phyloP scores from a whole-genome alignment of 2,797 vertebrate genomes.

The Emydoidea blandingii region DNA sequence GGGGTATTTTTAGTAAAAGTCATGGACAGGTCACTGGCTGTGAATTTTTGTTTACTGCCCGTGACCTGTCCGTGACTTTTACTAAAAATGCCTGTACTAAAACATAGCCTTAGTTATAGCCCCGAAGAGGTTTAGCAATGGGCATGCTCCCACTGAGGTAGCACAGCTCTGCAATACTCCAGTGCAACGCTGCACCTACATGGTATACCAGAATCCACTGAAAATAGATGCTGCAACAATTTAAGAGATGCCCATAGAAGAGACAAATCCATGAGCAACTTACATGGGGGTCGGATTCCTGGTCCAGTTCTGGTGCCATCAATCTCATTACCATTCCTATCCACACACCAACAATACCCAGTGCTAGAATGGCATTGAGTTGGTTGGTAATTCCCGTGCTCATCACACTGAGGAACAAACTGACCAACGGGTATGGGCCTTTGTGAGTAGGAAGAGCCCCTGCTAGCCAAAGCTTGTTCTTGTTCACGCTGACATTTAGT shows the following conservation, averaged over 20 bases:
- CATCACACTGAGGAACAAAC: slow-evolving; percentile 90
- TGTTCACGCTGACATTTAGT: slow-evolving; percentile 88
- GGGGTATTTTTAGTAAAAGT: too few relatives aligned
- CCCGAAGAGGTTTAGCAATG: background rate
- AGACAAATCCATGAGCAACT: slow-evolving; percentile 73
- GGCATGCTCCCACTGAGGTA: rapidly evolving
- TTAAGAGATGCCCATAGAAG: background rate
- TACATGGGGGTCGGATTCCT: slow-evolving; percentile 89
- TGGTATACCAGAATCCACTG: background rate
- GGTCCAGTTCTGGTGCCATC: slow-evolving; percentile 85
- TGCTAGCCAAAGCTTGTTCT: slow-evolving; percentile 79
- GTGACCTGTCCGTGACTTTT: too few relatives aligned
- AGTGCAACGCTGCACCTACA: background rate
- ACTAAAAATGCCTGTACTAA: too few relatives aligned
- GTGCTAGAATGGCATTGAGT: slow-evolving; percentile 89
- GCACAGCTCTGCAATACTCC: background rate
- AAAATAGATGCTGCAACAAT: background rate
- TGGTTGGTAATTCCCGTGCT: slow-evolving; percentile 86
- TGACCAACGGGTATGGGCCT: slow-evolving; percentile 79
- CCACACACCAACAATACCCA: slow-evolving; percentile 95
- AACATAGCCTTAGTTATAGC: background rate
- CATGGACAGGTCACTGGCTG: too few relatives aligned
- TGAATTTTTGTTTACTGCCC: too few relatives aligned
- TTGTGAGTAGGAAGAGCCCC: slow-evolving; percentile 45
- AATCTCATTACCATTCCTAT: slow-evolving; percentile 88